Evolutionary conservation across 2,113 vertebrate species (phyloP).

Genomic region (Azemiops feae): DNA sequence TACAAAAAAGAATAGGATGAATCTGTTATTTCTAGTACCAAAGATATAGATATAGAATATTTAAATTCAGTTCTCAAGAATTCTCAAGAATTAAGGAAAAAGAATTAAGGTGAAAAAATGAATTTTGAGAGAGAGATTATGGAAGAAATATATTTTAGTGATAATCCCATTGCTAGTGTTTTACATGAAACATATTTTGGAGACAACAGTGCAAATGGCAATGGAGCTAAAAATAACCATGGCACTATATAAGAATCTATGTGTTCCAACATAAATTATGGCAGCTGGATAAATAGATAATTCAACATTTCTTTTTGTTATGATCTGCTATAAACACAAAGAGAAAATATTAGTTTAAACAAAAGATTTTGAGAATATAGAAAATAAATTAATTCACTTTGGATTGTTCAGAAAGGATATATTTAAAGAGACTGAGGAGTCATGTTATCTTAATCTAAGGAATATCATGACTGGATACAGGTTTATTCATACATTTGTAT

Average conservation of each 20-base stretch:
- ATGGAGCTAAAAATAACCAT: not conserved
- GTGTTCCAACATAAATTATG: not conserved
- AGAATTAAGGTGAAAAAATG: not conserved
- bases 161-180: not conserved
- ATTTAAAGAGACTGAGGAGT: not conserved
- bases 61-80: not conserved
- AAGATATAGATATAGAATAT: not conserved
- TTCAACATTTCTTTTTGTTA: not conserved
- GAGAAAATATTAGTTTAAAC: not conserved
- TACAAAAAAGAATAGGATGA: not conserved
- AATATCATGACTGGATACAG: not conserved
- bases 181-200: not conserved
- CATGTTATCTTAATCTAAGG: not conserved
- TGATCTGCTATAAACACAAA: not conserved
- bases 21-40: not conserved
- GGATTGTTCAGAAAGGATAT: not conserved
- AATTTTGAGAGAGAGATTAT: not conserved
- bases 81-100: not conserved
- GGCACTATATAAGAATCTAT: not conserved
- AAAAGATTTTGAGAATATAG: not conserved
- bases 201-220: not conserved
- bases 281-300: not conserved
- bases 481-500: not conserved
- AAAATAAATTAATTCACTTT: not conserved
- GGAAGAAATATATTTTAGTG: not conserved